These are phyloP conservation scores for Gambusia yucatana DNA, from an alignment of 2,797 vertebrate species.

Conservation along the genomic window DNA sequence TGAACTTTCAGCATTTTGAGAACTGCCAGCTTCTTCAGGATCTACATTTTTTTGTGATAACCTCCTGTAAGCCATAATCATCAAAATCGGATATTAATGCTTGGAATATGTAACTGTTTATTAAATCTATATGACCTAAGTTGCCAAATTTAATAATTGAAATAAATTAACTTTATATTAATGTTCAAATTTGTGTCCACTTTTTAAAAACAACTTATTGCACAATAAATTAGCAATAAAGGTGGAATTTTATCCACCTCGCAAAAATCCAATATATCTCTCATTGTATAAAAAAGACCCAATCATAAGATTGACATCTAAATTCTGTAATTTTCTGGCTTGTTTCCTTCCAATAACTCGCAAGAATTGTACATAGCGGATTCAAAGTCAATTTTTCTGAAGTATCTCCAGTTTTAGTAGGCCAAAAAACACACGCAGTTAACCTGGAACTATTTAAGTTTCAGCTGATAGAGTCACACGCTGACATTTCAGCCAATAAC, in stretches of 20 bases:
- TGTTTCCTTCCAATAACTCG: conserved; percentile 49
- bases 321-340: conserved; percentile 20
- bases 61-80: not conserved
- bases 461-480: conserved; percentile 51
- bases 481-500: conserved; percentile 67
- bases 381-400: conserved; percentile 42
- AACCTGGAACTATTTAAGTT: conserved; percentile 44
- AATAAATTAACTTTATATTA: not conserved
- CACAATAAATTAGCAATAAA: not conserved
- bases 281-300: not conserved
- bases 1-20: not conserved
- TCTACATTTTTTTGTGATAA: not conserved
- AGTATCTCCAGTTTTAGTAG: conserved; percentile 63
- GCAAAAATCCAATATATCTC: not conserved
- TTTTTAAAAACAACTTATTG: not conserved
- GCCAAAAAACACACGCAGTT: conserved; percentile 42
- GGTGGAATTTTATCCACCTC: not conserved
- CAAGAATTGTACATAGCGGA: conserved; percentile 54
- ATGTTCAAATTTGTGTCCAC: not conserved
- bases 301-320: not conserved
- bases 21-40: not conserved
- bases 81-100: not conserved
- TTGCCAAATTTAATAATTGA: not conserved
- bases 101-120: not conserved
- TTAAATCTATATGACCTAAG: not conserved